Evolutionary conservation across 2,888 invertebrate genomes (phyloP).

Genomic region (Punctoribates punctum): DNA sequence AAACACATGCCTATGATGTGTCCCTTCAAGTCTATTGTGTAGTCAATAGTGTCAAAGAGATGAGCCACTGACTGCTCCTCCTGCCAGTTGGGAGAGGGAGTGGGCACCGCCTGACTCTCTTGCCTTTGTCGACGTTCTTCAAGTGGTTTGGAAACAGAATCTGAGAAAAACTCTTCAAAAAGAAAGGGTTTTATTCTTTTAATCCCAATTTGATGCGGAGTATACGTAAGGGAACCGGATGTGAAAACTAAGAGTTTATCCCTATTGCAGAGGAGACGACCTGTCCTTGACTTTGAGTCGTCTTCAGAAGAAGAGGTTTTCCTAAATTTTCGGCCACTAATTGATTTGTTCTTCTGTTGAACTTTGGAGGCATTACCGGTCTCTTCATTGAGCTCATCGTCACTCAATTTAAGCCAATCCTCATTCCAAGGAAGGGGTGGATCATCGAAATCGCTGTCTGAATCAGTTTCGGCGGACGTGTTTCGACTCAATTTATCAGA

Average conservation of each 20-base stretch:
- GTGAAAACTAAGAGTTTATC: conserved; percentile 75
- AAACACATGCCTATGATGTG: conserved; percentile 82
- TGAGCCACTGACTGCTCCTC: conserved; percentile 66
- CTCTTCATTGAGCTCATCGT: not conserved
- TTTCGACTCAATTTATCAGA: not conserved
- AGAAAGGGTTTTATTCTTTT: conserved; percentile 67
- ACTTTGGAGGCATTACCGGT: not conserved
- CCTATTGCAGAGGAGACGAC: conserved; percentile 38
- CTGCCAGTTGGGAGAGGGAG: conserved; percentile 64
- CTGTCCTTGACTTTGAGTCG: no score
- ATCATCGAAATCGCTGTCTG: conserved; percentile 46
- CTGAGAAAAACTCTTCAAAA: conserved; percentile 45
- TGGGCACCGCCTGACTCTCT: conserved; percentile 50
- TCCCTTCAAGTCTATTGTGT: conserved; percentile 75
- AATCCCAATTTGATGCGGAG: conserved; percentile 76
- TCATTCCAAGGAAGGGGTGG: conserved; percentile 47
- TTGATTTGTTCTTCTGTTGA: not conserved
- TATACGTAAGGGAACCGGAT: conserved; percentile 74
- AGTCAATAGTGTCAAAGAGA: conserved; percentile 65
- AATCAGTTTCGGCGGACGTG: conserved; percentile 39
- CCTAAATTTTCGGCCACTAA: not conserved
- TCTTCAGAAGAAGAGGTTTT: not conserved
- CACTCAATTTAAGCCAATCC: conserved; percentile 46
- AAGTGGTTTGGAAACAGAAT: conserved; percentile 43
- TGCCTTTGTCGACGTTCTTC: conserved; percentile 44